Conservation (phyloP, 1,140 invertebrate species). For the Neuroterus valhalla region DNA sequence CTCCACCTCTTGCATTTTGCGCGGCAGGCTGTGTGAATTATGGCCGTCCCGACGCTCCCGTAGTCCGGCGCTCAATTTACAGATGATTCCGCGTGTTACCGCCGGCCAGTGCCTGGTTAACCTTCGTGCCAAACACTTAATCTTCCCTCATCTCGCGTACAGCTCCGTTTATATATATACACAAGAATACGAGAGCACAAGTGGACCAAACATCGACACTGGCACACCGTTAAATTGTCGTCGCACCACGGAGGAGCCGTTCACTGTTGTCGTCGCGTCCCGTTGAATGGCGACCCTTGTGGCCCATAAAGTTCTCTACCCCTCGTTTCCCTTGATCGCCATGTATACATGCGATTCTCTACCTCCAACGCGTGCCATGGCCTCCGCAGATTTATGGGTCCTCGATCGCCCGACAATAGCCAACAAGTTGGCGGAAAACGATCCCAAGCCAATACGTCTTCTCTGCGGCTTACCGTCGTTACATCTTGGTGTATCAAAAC, state of each 20-base stretch:
- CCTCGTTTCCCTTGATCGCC: conserved; percentile 42
- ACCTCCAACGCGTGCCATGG: conserved; percentile 50
- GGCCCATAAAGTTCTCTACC: conserved; percentile 67
- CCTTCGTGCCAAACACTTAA: conserved; percentile 75
- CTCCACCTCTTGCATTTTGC: conserved; percentile 33
- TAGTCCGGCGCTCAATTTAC: conserved; percentile 76
- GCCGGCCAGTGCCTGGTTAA: conserved; percentile 72
- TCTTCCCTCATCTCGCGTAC: conserved; percentile 67
- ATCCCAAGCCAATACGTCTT: conserved; percentile 55
- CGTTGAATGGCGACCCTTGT: conserved; percentile 59
- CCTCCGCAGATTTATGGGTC: conserved; percentile 68
- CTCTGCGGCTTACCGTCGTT: conserved; percentile 46
- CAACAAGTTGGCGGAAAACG: conserved; percentile 74
- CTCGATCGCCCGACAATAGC: conserved; percentile 70
- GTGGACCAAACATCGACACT: conserved; percentile 57
- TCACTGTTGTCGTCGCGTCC: conserved; percentile 35
- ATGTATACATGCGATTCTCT: conserved; percentile 50
- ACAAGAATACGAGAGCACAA: conserved; percentile 49
- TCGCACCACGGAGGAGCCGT: conserved; percentile 39
- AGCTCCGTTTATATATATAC: not conserved
- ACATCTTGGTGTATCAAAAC: conserved; percentile 4
- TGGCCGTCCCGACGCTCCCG: conserved; percentile 69
- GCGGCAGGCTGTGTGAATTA: conserved; percentile 66
- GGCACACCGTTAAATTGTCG: conserved; percentile 56
- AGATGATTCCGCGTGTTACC: conserved; percentile 78